Evolutionary conservation across 1,140 invertebrate genomes (phyloP).

Genomic region (Oryctes rhinoceros): DNA sequence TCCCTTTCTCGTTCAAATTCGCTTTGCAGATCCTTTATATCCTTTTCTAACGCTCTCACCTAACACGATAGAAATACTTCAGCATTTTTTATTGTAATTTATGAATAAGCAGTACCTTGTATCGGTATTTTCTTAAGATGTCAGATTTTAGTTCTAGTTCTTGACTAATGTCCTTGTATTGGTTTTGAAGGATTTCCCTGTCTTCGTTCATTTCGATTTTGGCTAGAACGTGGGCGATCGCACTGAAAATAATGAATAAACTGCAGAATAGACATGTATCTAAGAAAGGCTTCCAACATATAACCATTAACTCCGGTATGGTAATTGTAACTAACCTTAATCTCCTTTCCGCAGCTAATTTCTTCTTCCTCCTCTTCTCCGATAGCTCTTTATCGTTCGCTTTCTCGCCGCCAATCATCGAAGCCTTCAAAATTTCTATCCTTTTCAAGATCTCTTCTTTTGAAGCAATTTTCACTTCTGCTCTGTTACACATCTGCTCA

Average conservation of each 20-base stretch:
- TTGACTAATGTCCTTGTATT: slow-evolving; percentile 79
- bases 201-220: slow-evolving; percentile 76
- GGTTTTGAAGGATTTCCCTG: slow-evolving; percentile 67
- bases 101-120: slow-evolving; percentile 65
- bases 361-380: slow-evolving; percentile 73
- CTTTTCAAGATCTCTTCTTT: slow-evolving; percentile 61
- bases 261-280: too few relatives aligned
- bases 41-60: slow-evolving; percentile 72
- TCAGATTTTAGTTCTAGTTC: slow-evolving; percentile 79
- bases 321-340: slow-evolving; percentile 58
- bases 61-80: slow-evolving; percentile 49
- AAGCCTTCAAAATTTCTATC: slow-evolving; percentile 71
- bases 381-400: slow-evolving; percentile 76
- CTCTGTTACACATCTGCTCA: slow-evolving; percentile 48
- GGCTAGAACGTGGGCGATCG: slow-evolving; percentile 72
- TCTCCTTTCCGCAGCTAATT: slow-evolving; percentile 73
- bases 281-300: too few relatives aligned
- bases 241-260: slow-evolving; percentile 55
- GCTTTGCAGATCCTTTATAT: slow-evolving; percentile 81
- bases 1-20: slow-evolving; percentile 87
- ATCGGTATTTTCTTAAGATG: slow-evolving; percentile 72
- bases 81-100: slow-evolving; percentile 32
- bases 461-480: slow-evolving; percentile 49
- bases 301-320: too few relatives aligned
- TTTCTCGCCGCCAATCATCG: slow-evolving; percentile 83